Conservation (phyloP, 2,888 invertebrate genomes). For the Stegana nigrithorax region DNA sequence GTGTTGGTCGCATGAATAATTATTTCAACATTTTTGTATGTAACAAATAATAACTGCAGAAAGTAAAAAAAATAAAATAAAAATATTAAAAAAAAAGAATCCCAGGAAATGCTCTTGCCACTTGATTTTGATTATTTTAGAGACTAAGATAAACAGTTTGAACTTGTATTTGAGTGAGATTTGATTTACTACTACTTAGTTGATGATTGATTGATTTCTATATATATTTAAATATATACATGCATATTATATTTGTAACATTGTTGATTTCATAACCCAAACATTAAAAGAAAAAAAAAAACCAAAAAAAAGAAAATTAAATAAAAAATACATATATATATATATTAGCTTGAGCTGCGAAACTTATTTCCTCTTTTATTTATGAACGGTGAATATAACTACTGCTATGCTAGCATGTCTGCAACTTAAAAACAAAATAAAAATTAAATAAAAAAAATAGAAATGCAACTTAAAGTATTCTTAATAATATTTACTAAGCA, state of each 20-base stretch:
- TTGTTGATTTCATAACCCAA: constrained; percentile 1
- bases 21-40: not conserved
- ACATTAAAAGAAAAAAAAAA: not conserved
- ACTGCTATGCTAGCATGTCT: constrained; percentile 14
- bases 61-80: no score
- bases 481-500: constrained; percentile 30
- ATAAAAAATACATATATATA: not conserved
- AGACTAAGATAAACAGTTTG: constrained; percentile 26
- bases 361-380: not conserved
- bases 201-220: no score
- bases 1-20: constrained; percentile 45
- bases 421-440: constrained; percentile 28
- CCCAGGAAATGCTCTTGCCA: not conserved
- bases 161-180: constrained; percentile 4
- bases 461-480: no score
- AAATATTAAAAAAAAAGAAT: not conserved
- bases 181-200: constrained; percentile 3
- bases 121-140: not conserved
- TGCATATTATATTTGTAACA: no score
- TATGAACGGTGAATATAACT: not conserved
- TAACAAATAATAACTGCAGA: no score
- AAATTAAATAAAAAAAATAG: constrained; percentile 15
- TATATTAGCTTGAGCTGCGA: not conserved
- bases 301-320: no score
- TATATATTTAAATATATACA: no score